These are phyloP conservation scores for Zeuzera pyrina DNA, from an alignment of 2,888 invertebrate genomes.

Conservation along the genomic window DNA sequence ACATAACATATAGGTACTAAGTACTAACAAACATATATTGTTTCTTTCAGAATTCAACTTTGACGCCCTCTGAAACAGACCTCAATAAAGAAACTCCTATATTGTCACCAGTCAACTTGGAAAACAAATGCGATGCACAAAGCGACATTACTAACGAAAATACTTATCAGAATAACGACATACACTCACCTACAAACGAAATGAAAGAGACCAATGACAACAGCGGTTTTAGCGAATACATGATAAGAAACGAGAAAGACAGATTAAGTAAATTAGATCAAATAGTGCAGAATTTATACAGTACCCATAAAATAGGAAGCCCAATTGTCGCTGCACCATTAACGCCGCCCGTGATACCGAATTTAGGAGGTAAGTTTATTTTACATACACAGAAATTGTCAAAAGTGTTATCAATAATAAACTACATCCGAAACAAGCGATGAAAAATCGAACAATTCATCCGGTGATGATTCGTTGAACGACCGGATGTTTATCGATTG, in stretches of 20 bases:
- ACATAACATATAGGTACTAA: too few species aligned
- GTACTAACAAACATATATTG: too few species aligned
- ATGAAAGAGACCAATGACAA: slow-evolving; percentile 21
- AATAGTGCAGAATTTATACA: slow-evolving; percentile 62
- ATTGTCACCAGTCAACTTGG: slow-evolving; percentile 35
- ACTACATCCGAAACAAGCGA: too few species aligned
- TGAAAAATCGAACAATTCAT: too few species aligned
- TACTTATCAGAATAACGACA: neutral
- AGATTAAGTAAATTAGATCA: slow-evolving; percentile 61
- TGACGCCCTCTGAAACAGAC: slow-evolving; percentile 42
- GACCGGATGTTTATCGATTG: too few species aligned
- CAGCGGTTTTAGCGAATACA: slow-evolving; percentile 21
- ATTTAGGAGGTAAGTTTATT: slow-evolving; percentile 31
- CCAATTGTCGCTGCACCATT: slow-evolving; percentile 27
- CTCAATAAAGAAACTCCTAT: slow-evolving; percentile 22
- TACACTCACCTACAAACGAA: slow-evolving; percentile 25
- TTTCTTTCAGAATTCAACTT: slow-evolving; percentile 45
- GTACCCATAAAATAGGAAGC: slow-evolving; percentile 53
- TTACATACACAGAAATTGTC: too few species aligned
- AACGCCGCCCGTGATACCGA: slow-evolving; percentile 13
- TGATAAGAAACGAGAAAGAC: slow-evolving; percentile 41
- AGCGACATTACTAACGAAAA: neutral
- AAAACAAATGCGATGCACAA: slow-evolving; percentile 27
- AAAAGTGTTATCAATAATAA: too few species aligned
- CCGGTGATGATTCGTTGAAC: too few species aligned